phyloP scores from a whole-genome alignment of 2,113 vertebrate genomes.

The Xiphophorus couchianus region DNA sequence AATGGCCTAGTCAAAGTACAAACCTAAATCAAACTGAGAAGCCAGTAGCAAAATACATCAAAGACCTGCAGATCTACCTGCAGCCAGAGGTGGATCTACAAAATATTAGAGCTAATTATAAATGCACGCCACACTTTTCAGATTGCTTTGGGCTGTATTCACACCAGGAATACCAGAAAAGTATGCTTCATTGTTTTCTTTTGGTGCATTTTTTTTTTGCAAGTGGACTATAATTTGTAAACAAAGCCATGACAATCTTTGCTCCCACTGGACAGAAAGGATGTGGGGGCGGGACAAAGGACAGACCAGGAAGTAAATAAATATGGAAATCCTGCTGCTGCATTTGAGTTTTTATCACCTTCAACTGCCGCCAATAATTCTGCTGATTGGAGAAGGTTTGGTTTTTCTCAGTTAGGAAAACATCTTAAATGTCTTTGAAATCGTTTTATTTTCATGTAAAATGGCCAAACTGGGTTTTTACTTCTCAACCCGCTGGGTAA shows the following conservation, averaged over 20 bases:
- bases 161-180: no score
- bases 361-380: background rate
- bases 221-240: no score
- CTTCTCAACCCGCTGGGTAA: conserved; percentile 86
- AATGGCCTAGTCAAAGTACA: background rate
- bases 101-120: background rate
- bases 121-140: background rate
- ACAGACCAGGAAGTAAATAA: no score
- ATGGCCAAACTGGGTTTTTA: conserved; percentile 44
- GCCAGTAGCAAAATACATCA: background rate
- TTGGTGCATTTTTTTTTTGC: no score
- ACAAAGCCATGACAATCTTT: no score
- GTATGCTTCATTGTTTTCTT: no score
- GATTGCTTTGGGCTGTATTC: background rate
- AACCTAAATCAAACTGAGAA: background rate
- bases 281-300: no score
- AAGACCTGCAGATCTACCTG: background rate
- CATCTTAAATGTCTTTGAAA: background rate
- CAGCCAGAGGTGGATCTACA: background rate
- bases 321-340: no score
- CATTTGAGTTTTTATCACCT: no score
- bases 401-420: background rate
- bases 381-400: background rate
- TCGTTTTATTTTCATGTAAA: background rate
- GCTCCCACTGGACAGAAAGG: no score